Conservation (phyloP, 35 echinoderm and acorn worm genomes). For the Holothuria glaberrima region DNA sequence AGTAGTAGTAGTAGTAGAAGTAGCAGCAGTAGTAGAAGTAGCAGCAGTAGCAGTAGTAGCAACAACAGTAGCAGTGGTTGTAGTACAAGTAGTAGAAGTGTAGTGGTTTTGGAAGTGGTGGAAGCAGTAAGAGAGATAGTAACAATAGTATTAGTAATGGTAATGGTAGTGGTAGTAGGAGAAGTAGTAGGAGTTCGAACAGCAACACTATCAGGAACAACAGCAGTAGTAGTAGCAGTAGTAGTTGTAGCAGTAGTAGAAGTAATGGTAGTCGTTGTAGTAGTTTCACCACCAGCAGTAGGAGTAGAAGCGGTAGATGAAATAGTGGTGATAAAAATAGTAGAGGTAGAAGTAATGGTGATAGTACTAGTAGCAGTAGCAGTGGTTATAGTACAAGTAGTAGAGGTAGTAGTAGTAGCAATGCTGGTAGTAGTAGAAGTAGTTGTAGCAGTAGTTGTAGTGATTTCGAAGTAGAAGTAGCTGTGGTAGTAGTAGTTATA, state of each 20-base stretch:
- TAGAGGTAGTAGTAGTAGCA: not conserved
- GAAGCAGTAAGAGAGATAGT: constrained; percentile 1
- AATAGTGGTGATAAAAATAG: not conserved
- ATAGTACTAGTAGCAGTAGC: not conserved
- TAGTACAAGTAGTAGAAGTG: no score
- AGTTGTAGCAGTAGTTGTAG: no score
- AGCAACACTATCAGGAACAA: not conserved
- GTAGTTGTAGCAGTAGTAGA: constrained; percentile 6
- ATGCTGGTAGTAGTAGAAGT: not conserved
- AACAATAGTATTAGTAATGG: not conserved
- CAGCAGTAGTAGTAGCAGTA: not conserved
- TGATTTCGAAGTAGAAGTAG: no score
- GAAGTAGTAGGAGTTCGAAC: constrained; percentile 1
- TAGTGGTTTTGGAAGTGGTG: no score
- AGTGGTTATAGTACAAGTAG: not conserved
- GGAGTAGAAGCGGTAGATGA: not conserved
- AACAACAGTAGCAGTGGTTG: constrained; percentile 21
- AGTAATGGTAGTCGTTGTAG: not conserved
- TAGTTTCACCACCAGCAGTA: not conserved
- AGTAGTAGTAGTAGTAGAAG: constrained; percentile 36
- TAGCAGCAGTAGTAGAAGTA: no score
- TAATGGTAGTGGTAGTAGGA: constrained; percentile 2
- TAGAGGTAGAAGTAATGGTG: not conserved
- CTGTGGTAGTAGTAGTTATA: no score
- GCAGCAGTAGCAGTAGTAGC: constrained; percentile 24